Evolutionary conservation across 2,113 vertebrate genomes (phyloP).

Genomic region (Cephalopterus ornatus): DNA sequence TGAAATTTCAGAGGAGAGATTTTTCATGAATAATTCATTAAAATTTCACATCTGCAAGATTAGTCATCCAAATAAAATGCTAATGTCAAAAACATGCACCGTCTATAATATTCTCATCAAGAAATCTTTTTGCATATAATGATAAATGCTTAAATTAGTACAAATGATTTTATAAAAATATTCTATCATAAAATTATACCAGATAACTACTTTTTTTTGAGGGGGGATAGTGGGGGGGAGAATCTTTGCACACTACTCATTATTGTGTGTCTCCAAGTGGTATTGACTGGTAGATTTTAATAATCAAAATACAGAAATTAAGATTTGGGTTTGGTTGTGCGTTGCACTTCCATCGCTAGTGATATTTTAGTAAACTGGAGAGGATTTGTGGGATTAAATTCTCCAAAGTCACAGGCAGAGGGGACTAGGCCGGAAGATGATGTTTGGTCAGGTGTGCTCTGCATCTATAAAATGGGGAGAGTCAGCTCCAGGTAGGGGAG

Average conservation of each 20-base stretch:
- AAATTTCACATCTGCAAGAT: constrained; percentile 84
- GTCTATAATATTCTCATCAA: constrained; percentile 85
- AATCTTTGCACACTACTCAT: not conserved
- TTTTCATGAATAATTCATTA: constrained; percentile 83
- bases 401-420: not conserved
- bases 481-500: not conserved
- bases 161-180: constrained; percentile 82
- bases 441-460: not conserved
- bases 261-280: not conserved
- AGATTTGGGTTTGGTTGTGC: not conserved
- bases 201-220: constrained; percentile 13
- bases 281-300: constrained; percentile 1
- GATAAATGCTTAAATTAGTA: constrained; percentile 84
- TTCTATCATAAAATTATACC: constrained; percentile 69
- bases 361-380: not conserved
- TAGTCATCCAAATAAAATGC: constrained; percentile 87
- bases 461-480: not conserved
- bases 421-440: not conserved
- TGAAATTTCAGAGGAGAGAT: constrained; percentile 79
- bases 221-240: no score
- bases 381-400: not conserved
- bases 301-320: not conserved
- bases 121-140: constrained; percentile 83
- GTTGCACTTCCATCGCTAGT: not conserved
- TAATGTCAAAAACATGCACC: constrained; percentile 83